These are phyloP conservation scores for Ceratina australensis DNA, from an alignment of 1,140 invertebrate genomes.

Conservation along the genomic window DNA sequence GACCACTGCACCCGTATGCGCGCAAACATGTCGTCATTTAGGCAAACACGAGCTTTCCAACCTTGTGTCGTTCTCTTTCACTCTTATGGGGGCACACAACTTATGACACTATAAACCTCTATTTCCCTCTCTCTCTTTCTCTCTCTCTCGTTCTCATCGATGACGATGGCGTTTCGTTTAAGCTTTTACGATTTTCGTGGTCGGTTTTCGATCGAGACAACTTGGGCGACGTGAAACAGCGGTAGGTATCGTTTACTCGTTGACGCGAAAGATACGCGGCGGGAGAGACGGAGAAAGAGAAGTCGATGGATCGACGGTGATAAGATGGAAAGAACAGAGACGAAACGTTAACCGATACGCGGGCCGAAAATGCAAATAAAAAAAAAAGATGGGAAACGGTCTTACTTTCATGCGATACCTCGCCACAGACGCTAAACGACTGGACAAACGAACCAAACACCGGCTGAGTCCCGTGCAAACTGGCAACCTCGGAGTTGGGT, in stretches of 20 bases:
- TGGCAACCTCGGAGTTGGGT: no score
- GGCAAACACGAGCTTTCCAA: conserved; percentile 25
- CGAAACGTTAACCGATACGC: no score
- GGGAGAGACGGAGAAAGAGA: neutral
- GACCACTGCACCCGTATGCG: conserved; percentile 39
- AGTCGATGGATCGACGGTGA: no score
- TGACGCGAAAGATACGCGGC: neutral
- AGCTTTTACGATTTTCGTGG: conserved; percentile 27
- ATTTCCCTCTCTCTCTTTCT: conserved; percentile 17
- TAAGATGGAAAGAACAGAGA: no score
- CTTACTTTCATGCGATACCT: no score
- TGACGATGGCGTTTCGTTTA: conserved; percentile 36
- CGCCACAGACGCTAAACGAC: no score
- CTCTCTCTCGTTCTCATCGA: conserved; percentile 12
- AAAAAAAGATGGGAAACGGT: no score
- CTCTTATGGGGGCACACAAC: neutral
- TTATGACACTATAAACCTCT: neutral
- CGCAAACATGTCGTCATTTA: conserved; percentile 31
- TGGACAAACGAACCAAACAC: no score
- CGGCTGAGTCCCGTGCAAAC: no score
- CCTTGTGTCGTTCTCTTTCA: conserved; percentile 18
- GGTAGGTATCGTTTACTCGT: neutral
- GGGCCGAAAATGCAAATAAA: no score
- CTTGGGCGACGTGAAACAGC: conserved; percentile 8
- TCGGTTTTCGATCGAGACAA: conserved; percentile 8